Evolutionary conservation across 2,797 vertebrate species (phyloP).

Genomic region (Orestias chungarensis): DNA sequence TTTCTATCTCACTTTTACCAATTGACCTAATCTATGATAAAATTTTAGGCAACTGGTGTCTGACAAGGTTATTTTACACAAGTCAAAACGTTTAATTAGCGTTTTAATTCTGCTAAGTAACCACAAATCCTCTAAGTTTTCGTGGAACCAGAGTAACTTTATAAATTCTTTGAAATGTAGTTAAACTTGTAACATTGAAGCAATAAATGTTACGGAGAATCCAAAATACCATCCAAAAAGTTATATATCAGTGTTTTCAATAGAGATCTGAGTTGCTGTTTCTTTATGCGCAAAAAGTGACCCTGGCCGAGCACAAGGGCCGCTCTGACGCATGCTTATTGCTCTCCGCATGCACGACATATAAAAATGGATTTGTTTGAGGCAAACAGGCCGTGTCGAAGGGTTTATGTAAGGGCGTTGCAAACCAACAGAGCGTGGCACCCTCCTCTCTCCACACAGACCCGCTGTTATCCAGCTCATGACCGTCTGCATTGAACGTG

Average conservation of each 20-base stretch:
- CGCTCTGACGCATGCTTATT: neutral
- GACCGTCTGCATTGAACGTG: slow-evolving; percentile 34
- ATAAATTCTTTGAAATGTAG: neutral
- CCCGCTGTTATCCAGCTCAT: slow-evolving; percentile 33
- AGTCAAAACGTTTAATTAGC: neutral
- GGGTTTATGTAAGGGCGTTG: slow-evolving; percentile 42
- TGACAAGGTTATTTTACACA: neutral
- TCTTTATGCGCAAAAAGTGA: neutral
- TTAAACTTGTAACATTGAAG: neutral
- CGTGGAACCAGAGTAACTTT: neutral
- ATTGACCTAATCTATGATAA: neutral
- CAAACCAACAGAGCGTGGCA: slow-evolving; percentile 16
- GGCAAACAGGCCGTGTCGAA: slow-evolving; percentile 60
- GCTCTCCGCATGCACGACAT: slow-evolving; percentile 50
- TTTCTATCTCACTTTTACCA: neutral
- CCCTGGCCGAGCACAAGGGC: neutral
- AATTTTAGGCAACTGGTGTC: neutral
- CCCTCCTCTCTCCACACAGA: slow-evolving; percentile 28
- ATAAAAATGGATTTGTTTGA: slow-evolving; percentile 50
- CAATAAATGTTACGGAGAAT: no score
- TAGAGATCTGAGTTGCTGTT: neutral
- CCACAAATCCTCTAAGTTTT: neutral
- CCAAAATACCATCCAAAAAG: no score
- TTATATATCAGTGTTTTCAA: no score
- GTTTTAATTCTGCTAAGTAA: neutral